A percentile compares a stretch with the other conserved stretches of the same genome.
phyloP scores from a whole-genome alignment of 35 echinoderm and acorn worm species.

The Chiridota heheva region DNA sequence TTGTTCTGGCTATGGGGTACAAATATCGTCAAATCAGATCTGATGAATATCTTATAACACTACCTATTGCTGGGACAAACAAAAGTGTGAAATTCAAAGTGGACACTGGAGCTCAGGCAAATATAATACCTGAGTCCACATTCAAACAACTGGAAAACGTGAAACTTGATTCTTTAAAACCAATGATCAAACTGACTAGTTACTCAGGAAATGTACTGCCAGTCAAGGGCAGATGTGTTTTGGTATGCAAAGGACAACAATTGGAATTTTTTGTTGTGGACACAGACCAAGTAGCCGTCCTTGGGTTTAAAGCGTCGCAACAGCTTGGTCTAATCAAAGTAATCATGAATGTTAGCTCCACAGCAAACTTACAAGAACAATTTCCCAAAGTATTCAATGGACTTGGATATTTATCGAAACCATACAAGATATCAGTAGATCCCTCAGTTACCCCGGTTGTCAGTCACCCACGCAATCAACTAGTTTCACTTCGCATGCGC shows the following conservation, averaged over 20 bases:
- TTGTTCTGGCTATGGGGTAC: slow-evolving; percentile 14
- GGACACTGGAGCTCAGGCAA: slow-evolving; percentile 8
- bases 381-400: slow-evolving; percentile 12
- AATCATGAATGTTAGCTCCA: background rate
- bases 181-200: slow-evolving; percentile 16
- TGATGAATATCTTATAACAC: background rate
- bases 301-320: background rate
- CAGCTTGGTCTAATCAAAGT: background rate
- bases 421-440: slow-evolving; percentile 20
- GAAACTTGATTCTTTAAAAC: background rate
- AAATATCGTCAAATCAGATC: background rate
- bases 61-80: background rate
- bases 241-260: background rate
- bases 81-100: background rate
- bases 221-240: slow-evolving; percentile 7
- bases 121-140: background rate
- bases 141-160: slow-evolving; percentile 16
- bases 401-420: slow-evolving; percentile 19
- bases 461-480: slow-evolving; percentile 8
- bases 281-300: background rate
- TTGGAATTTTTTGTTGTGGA: slow-evolving; percentile 17
- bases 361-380: background rate
- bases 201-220: slow-evolving; percentile 20
- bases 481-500: background rate
- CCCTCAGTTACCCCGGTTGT: slow-evolving; percentile 3